Base-by-base conservation (phyloP, 2,888 invertebrate species). In the Drosophila subsilvestris region DNA sequence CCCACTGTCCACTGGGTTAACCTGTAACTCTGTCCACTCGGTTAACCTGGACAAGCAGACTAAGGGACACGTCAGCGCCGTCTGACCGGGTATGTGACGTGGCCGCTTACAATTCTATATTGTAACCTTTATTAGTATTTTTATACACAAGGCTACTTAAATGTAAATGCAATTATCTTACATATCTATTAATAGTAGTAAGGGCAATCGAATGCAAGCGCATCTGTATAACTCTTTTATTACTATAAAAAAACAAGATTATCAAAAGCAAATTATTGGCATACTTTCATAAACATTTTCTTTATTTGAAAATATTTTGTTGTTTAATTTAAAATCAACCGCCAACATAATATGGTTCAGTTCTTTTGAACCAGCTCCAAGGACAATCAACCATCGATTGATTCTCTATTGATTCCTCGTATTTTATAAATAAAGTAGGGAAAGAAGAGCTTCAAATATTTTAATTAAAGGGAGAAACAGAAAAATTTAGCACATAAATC, bases 21-120 rank as follows among this genome's bases (percentile, higher is more conserved):
- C 58, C 59, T 70, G 43, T n/a, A n/a, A n/a, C n/a, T n/a, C n/a
- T n/a, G n/a, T n/a, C n/a, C n/a, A n/a, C n/a, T n/a, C n/a, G 71
- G 59, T 43, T 32, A 49, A 49, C 59, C 66, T 49, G 43, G 18
- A 37, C 37, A 7, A n/a, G 14, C 37, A 37, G 37, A 37, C 53
- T 78, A 88, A 76, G 89, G 89, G 85, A 89, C 85, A 86, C 85
- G 85, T 86, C 85, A 86, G 89, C 76, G 25, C 10, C 55, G 51
- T 45, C 25, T 37, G 37, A 37, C n/a, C 37, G n/a, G 14, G 37
- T 1, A 54, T 45, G 60, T 59, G 65, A 66, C 69, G 59, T 67
- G 60, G 44, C 62, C 56, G 61, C 60, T 22, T 48, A 54, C 32
- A 70, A 68, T 75, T 86, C 67, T 60, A 32, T 44, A 66, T 27